phyloP scores from a whole-genome alignment of 2,113 vertebrate genomes.

The Pelmatolapia mariae region DNA sequence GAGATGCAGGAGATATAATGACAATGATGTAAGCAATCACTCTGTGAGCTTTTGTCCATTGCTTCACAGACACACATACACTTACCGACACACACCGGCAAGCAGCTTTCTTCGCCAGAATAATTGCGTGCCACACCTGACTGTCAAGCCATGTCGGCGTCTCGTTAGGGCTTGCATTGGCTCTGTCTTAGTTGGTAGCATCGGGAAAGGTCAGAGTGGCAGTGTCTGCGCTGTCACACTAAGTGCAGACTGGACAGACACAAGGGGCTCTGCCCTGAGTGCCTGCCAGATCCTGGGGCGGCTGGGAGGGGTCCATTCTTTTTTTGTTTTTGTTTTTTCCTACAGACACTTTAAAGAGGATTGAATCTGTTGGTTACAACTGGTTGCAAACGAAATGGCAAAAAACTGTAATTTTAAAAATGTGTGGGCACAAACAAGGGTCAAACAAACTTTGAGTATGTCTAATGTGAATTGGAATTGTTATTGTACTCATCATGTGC shows the following conservation, averaged over 20 bases:
- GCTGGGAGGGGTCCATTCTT: neutral
- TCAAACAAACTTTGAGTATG: neutral
- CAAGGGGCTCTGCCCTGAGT: neutral
- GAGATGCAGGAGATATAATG: slow-evolving; percentile 15
- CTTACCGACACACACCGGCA: neutral
- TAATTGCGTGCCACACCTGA: slow-evolving; percentile 50
- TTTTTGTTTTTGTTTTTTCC: neutral
- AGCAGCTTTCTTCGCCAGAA: slow-evolving; percentile 28
- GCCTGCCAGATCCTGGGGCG: neutral
- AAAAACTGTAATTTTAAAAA: neutral
- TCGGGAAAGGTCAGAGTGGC: slow-evolving; percentile 56
- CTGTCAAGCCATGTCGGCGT: slow-evolving; percentile 60
- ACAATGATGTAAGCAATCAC: slow-evolving; percentile 1
- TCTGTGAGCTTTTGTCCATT: neutral
- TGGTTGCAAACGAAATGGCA: neutral
- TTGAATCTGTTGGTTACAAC: neutral
- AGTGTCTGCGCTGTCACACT: slow-evolving; percentile 41
- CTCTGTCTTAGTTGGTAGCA: slow-evolving; percentile 42
- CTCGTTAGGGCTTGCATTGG: slow-evolving; percentile 55
- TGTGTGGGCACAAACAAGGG: neutral
- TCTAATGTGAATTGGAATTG: neutral
- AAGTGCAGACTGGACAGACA: slow-evolving; percentile 18
- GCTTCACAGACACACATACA: slow-evolving; percentile 2
- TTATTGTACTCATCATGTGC: neutral
- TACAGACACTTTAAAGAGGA: neutral